A percentile compares a stretch with the other conserved stretches of the same genome.
phyloP scores from a whole-genome alignment of 92 coral and sea anemone genomes.

The Porites divaricata region DNA sequence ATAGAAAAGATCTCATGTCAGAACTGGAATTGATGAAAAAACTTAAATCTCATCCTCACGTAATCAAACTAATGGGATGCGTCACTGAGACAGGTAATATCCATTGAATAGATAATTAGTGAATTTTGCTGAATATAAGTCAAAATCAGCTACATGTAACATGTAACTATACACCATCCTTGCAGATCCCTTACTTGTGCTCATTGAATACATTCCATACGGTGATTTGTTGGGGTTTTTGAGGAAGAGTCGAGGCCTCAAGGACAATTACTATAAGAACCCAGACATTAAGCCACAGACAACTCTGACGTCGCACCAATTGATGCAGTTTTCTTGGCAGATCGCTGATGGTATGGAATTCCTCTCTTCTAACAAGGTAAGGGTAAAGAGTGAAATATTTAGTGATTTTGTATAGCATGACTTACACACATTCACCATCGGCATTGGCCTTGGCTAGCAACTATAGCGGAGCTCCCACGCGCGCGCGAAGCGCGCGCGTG shows the following conservation, averaged over 20 bases:
- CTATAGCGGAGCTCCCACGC: no score
- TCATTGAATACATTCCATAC: neutral
- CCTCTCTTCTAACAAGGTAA: neutral
- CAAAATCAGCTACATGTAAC: no score
- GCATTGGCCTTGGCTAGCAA: no score
- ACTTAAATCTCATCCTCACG: conserved; percentile 31
- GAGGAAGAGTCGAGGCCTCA: neutral
- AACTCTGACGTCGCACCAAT: neutral
- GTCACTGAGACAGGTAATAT: conserved; percentile 39
- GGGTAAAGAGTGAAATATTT: neutral
- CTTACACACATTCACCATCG: no score
- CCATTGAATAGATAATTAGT: neutral
- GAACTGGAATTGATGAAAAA: conserved; percentile 34
- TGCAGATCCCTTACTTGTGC: neutral
- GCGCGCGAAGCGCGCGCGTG: no score
- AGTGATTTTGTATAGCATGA: no score
- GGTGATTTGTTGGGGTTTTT: neutral
- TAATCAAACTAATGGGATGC: conserved; percentile 44
- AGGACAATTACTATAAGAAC: neutral
- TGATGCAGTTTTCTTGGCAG: neutral
- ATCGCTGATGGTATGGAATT: neutral
- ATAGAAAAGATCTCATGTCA: conserved; percentile 34
- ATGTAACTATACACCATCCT: neutral
- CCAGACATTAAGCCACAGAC: neutral
- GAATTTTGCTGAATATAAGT: no score